phyloP scores from a whole-genome alignment of 2,888 invertebrate species.

The Mesorhabditis sp. region DNA sequence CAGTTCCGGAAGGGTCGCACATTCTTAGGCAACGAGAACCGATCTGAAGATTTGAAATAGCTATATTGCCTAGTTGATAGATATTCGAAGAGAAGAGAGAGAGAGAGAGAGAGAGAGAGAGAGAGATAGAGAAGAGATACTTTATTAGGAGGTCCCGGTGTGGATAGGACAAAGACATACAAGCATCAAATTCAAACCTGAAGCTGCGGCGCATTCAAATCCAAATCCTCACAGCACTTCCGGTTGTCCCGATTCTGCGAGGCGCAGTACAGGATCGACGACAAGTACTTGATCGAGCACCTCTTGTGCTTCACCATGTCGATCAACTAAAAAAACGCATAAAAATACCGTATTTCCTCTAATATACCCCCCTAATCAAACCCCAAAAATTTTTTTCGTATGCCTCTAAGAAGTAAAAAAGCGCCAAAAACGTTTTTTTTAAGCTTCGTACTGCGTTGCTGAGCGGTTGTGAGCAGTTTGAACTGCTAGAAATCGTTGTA shows the following conservation, averaged over 20 bases:
- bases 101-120: too few relatives aligned
- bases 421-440: background rate
- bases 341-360: too few relatives aligned
- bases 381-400: background rate
- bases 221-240: constrained; percentile 50
- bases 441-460: too few relatives aligned
- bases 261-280: constrained; percentile 54
- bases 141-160: too few relatives aligned
- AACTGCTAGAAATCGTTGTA: too few relatives aligned
- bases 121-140: too few relatives aligned
- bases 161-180: too few relatives aligned
- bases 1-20: constrained; percentile 52
- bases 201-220: constrained; percentile 49
- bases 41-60: constrained; percentile 35
- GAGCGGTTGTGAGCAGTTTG: too few relatives aligned
- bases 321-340: constrained; percentile 48
- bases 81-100: too few relatives aligned
- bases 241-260: constrained; percentile 54
- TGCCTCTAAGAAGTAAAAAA: background rate
- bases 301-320: constrained; percentile 36
- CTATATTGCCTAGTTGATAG: too few relatives aligned
- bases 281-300: constrained; percentile 50
- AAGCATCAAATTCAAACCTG: constrained; percentile 25
- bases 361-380: background rate
- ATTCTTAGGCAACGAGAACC: constrained; percentile 50